Percentiles rank a stretch among this genome's conserved stretches.
Evolutionary conservation across 2,888 invertebrate genomes (phyloP).

Genomic region (Luperina testacea): DNA sequence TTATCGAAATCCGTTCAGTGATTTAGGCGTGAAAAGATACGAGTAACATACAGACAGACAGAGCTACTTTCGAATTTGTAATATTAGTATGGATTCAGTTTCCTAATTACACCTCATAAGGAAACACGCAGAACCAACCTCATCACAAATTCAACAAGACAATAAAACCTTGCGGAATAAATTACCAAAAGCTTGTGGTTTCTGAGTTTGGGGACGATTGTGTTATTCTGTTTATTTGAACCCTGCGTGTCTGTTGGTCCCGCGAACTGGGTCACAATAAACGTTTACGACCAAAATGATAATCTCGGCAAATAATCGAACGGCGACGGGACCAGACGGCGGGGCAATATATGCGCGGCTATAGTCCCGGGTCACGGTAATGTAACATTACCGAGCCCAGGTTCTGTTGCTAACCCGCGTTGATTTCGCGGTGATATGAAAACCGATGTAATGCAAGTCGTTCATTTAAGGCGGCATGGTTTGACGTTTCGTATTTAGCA

Average conservation of each 20-base stretch:
- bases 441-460: background rate
- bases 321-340: conserved; percentile 72
- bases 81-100: no score
- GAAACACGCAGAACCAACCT: conserved; percentile 8
- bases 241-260: conserved; percentile 67
- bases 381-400: no score
- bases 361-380: background rate
- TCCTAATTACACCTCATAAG: conserved; percentile 3
- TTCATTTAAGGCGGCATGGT: no score
- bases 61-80: no score
- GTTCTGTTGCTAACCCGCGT: conserved; percentile 39
- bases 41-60: no score
- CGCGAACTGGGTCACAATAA: conserved; percentile 84
- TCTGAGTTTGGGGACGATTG: conserved; percentile 53
- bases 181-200: conserved; percentile 63
- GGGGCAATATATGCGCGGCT: conserved; percentile 20
- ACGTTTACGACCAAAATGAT: conserved; percentile 84
- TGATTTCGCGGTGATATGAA: conserved; percentile 28
- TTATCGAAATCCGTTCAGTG: no score
- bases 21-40: no score
- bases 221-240: conserved; percentile 74
- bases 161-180: conserved; percentile 40
- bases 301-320: conserved; percentile 81
- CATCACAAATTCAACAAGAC: conserved; percentile 15
- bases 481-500: background rate